Conservation (phyloP, 2,888 invertebrate genomes). For the Spicauda simplicius region DNA sequence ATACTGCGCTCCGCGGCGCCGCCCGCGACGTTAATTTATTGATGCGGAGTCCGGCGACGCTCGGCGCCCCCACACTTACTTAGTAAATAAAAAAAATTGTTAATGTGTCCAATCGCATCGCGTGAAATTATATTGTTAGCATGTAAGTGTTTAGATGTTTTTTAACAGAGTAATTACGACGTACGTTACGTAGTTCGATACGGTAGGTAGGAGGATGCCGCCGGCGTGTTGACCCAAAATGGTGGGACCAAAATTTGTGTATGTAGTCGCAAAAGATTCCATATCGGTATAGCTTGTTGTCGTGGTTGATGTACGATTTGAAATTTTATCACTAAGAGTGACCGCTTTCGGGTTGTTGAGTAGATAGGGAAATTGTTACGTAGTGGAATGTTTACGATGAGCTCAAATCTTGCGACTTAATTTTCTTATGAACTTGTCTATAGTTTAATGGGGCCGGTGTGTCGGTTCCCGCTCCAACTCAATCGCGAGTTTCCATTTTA, state of each 20-base stretch:
- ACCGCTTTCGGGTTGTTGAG: slow-evolving; percentile 70
- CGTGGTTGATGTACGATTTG: slow-evolving; percentile 63
- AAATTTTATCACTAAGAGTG: slow-evolving; percentile 76
- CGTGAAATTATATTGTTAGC: slow-evolving; percentile 61
- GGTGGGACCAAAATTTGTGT: slow-evolving; percentile 77
- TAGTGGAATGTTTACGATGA: slow-evolving; percentile 56
- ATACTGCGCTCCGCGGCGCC: neutral
- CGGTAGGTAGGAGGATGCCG: slow-evolving; percentile 40
- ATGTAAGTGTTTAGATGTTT: slow-evolving; percentile 67
- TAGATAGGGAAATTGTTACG: slow-evolving; percentile 73
- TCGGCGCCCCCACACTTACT: slow-evolving; percentile 48
- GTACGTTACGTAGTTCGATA: slow-evolving; percentile 53
- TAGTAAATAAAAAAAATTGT: slow-evolving; percentile 62
- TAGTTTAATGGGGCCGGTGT: slow-evolving; percentile 51
- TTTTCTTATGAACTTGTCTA: slow-evolving; percentile 43
- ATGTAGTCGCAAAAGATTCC: slow-evolving; percentile 59
- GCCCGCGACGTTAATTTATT: slow-evolving; percentile 43
- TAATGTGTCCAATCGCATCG: slow-evolving; percentile 66
- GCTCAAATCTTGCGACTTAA: slow-evolving; percentile 73
- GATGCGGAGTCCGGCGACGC: slow-evolving; percentile 37
- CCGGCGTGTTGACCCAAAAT: slow-evolving; percentile 53
- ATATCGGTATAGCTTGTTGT: slow-evolving; percentile 64
- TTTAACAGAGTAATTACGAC: slow-evolving; percentile 53
- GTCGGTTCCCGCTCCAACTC: slow-evolving; percentile 44
- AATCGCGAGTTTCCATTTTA: slow-evolving; percentile 51